These are phyloP conservation scores for Girardinichthys multiradiatus DNA, from an alignment of 2,113 vertebrate species.

Conservation along the genomic window DNA sequence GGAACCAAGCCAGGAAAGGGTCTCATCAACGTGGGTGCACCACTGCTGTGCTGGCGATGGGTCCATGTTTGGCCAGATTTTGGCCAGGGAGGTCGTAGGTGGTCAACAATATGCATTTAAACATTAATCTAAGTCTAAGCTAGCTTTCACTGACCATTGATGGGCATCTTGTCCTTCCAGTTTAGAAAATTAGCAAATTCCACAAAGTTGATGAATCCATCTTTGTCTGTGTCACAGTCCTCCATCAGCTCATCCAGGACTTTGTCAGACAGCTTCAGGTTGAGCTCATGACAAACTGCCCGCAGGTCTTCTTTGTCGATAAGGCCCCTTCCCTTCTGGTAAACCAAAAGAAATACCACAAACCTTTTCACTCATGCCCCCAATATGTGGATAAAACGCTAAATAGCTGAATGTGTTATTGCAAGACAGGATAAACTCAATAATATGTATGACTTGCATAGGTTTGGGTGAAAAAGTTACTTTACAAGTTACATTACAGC, in stretches of 20 bases:
- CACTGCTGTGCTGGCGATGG: too few species aligned
- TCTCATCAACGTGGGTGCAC: too few species aligned
- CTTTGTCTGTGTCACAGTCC: conserved; percentile 85
- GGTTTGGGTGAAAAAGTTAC: not conserved
- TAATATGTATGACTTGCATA: not conserved
- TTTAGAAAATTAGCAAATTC: conserved; percentile 91
- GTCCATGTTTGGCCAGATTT: too few species aligned
- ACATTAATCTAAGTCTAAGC: not conserved
- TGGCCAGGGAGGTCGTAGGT: not conserved
- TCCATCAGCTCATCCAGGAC: conserved; percentile 86
- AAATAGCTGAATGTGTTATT: not conserved
- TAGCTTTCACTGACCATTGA: conserved; percentile 51
- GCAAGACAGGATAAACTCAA: not conserved
- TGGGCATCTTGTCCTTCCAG: conserved; percentile 87
- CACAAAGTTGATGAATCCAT: conserved; percentile 84
- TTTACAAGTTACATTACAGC: too few species aligned
- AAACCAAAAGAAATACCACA: not conserved
- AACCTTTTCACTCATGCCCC: not conserved
- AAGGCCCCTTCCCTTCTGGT: conserved; percentile 83
- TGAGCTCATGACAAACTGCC: conserved; percentile 80
- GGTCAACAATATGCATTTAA: not conserved
- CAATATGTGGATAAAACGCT: not conserved
- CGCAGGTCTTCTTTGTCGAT: conserved; percentile 84
- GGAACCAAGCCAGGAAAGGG: too few species aligned
- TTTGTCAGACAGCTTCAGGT: conserved; percentile 73